phyloP scores from a whole-genome alignment of 2,888 invertebrate species.

The Caenorhabditis afra region DNA sequence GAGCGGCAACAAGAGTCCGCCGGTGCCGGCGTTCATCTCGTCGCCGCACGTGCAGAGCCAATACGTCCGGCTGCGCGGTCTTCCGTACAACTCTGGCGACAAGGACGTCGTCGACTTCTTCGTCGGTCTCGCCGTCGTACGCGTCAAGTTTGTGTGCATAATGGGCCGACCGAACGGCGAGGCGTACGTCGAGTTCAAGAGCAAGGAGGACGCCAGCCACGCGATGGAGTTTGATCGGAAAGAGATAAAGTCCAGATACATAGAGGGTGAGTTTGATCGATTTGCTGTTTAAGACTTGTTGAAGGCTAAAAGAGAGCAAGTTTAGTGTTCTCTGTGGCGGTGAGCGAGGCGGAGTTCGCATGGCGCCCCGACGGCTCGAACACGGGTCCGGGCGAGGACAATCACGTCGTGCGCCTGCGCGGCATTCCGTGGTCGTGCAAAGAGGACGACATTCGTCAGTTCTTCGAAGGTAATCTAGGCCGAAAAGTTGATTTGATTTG shows the following conservation, averaged over 20 bases:
- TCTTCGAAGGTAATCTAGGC: constrained; percentile 75
- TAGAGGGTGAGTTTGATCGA: constrained; percentile 70
- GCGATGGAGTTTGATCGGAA: constrained; percentile 71
- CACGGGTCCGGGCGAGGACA: constrained; percentile 14
- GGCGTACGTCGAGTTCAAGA: constrained; percentile 68
- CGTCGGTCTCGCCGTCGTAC: constrained; percentile 59
- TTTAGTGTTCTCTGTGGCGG: constrained; percentile 63
- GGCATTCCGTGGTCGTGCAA: constrained; percentile 75
- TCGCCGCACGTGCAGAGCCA: constrained; percentile 6
- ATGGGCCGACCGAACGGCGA: constrained; percentile 77
- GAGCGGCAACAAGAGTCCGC: no score
- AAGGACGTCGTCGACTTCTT: constrained; percentile 73
- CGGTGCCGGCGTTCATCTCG: neutral
- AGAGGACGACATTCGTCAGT: constrained; percentile 67
- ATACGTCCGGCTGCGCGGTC: constrained; percentile 71
- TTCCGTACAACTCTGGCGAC: constrained; percentile 72
- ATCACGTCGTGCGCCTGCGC: constrained; percentile 68
- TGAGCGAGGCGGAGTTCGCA: constrained; percentile 39
- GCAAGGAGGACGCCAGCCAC: constrained; percentile 56
- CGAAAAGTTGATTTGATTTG: no score
- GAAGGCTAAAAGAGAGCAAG: no score
- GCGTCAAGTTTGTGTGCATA: constrained; percentile 28
- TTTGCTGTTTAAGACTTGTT: no score
- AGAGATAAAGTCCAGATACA: constrained; percentile 73
- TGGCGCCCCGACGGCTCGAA: constrained; percentile 13